These are phyloP conservation scores for Neolamprologus ventralis DNA, from an alignment of 2,113 vertebrate species.

Conservation along the genomic window DNA sequence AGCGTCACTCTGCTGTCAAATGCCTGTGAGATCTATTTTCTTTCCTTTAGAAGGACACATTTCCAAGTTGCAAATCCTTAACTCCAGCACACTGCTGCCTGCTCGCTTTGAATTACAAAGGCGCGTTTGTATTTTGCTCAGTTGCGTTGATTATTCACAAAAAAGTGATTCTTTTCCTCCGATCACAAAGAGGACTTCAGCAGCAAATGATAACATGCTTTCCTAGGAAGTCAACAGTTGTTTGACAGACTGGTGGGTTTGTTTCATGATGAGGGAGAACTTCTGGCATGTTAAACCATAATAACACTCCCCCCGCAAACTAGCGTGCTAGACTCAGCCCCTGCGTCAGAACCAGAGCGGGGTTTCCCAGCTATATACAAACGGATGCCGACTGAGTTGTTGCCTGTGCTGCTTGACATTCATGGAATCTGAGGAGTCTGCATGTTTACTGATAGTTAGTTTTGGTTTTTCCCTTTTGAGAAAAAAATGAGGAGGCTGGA, in stretches of 20 bases:
- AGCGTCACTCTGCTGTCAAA: neutral
- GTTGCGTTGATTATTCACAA: slow-evolving; percentile 34
- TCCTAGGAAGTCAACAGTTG: slow-evolving; percentile 43
- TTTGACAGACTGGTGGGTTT: slow-evolving; percentile 61
- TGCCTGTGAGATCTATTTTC: neutral
- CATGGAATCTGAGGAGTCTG: slow-evolving; percentile 44
- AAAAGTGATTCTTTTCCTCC: neutral
- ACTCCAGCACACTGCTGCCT: neutral
- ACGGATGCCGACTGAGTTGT: slow-evolving; percentile 28
- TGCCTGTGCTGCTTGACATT: slow-evolving; percentile 41
- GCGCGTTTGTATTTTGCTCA: neutral
- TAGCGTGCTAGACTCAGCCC: slow-evolving; percentile 37
- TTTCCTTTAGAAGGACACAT: neutral
- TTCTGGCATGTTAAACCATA: slow-evolving; percentile 62
- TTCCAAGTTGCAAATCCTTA: neutral
- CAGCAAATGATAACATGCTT: slow-evolving; percentile 26
- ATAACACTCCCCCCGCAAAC: slow-evolving; percentile 42
- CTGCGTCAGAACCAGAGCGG: slow-evolving; percentile 30
- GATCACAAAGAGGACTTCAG: slow-evolving; percentile 21
- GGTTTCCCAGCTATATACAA: slow-evolving; percentile 48
- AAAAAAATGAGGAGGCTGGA: slow-evolving; percentile 46
- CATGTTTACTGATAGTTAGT: slow-evolving; percentile 61
- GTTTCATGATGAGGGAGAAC: slow-evolving; percentile 54
- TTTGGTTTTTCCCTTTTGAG: slow-evolving; percentile 53
- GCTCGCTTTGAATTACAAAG: slow-evolving; percentile 4